phyloP scores from a whole-genome alignment of 2,113 vertebrate species.

The Ellobius talpinus region DNA sequence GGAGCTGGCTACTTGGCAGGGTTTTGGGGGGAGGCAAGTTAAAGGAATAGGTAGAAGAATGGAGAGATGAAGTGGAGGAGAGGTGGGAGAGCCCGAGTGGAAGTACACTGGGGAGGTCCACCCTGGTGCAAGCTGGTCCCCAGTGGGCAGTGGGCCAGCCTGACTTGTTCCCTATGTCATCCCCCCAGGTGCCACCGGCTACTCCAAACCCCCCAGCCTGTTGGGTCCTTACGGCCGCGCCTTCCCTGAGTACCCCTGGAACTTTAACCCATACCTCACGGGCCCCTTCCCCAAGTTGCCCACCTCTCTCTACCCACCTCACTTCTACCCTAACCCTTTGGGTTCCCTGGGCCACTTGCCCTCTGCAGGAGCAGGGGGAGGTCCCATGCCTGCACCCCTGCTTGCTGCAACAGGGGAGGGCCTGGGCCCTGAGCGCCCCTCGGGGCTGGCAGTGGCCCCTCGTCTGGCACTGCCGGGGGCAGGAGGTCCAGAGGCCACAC shows the following conservation, averaged over 20 bases:
- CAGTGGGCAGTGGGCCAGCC: background rate
- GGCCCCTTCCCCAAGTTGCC: constrained; percentile 94
- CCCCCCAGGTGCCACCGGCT: constrained; percentile 89
- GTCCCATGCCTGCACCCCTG: constrained; percentile 79
- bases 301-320: constrained; percentile 93
- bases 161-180: background rate
- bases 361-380: constrained; percentile 85
- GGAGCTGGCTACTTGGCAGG: background rate
- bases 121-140: background rate
- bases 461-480: constrained; percentile 78
- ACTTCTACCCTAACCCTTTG: constrained; percentile 93
- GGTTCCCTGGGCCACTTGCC: constrained; percentile 91
- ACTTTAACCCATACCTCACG: constrained; percentile 94
- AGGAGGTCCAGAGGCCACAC: constrained; percentile 58
- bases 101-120: background rate
- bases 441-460: constrained; percentile 81
- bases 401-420: constrained; percentile 79
- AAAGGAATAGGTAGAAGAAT: background rate
- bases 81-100: too few species aligned
- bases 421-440: constrained; percentile 75
- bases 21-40: background rate
- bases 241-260: constrained; percentile 94
- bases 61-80: background rate
- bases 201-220: constrained; percentile 93
- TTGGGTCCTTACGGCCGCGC: constrained; percentile 92